Base-by-base conservation (phyloP, 92 coral and sea anemone species). In the Anthopleura xanthogrammica region DNA sequence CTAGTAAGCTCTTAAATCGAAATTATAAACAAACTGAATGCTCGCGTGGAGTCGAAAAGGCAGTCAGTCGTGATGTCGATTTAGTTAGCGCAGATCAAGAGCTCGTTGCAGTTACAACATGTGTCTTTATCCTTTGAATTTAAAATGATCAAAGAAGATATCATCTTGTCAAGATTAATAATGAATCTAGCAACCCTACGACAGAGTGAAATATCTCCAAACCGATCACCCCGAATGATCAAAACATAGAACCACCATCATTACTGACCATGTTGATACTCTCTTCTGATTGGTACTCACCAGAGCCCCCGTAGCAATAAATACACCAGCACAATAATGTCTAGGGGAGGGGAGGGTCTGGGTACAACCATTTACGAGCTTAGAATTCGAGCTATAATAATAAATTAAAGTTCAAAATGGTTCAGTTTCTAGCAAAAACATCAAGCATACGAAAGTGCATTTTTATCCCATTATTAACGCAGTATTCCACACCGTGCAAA, bases 21-120 rank as follows among this genome's bases (percentile, higher is more conserved):
- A 76, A 75, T 50, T n/a, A 79, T 83, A 83, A 83, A 83, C 86
- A 83, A 83, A 83, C 36, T 79, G 57, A 57, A 55, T 41, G 70
- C 14, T 62, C 70, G 39, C 70, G 70, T 62, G 70, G 29, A 62
- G 57, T 50, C 42, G 41, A 17, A 65, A 72, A 82, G 56, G 65
- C 36, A 43, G 84, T 50, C 84, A 60, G 16, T 54, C 83, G 77
- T 81, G 84, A 23, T 50, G 78, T 68, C 40, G 77, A 46, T 70
- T 46, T 68, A 58, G 74, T 68, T 12, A 68, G 74, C 74, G 42
- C 74, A 68, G 42, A 10, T 68, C 24, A 64, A 64, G 72, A 64
- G 24, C 13, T 64, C 29, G 72, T 64, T 68, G 43, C 74, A 68
- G 74, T 68, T 68, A 68, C 74, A 68, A 68, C 40, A 9, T 36